phyloP scores from a whole-genome alignment of 1,140 invertebrate genomes.

The Chrysoperla carnea region DNA sequence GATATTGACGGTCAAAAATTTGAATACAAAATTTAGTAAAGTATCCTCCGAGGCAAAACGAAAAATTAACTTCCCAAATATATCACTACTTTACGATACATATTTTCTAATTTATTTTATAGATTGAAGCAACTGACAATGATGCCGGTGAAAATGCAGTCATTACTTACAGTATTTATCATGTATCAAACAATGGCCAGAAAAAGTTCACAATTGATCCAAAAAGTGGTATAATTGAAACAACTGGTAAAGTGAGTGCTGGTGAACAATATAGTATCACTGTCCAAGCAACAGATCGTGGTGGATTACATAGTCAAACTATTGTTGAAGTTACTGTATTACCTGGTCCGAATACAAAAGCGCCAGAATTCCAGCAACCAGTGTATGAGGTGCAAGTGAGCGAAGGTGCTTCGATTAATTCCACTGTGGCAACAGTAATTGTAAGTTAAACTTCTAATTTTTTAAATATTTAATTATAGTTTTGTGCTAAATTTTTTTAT shows the following conservation, averaged over 20 bases:
- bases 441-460: slow-evolving; percentile 21
- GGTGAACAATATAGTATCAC: slow-evolving; percentile 81
- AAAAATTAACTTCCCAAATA: too few relatives aligned
- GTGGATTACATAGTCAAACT: slow-evolving; percentile 53
- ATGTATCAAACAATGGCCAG: slow-evolving; percentile 75
- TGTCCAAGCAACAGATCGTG: slow-evolving; percentile 56
- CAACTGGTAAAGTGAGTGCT: slow-evolving; percentile 57
- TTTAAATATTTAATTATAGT: not conserved
- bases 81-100: too few relatives aligned
- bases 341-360: slow-evolving; percentile 68
- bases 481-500: not conserved
- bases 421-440: slow-evolving; percentile 53
- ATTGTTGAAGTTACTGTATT: slow-evolving; percentile 68
- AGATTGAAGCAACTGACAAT: slow-evolving; percentile 65
- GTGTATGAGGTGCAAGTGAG: slow-evolving; percentile 75
- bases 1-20: too few relatives aligned
- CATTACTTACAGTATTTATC: slow-evolving; percentile 68
- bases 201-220: slow-evolving; percentile 72
- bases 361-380: slow-evolving; percentile 60
- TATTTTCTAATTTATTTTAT: slow-evolving; percentile 4
- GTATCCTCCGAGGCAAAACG: too few relatives aligned
- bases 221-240: slow-evolving; percentile 56
- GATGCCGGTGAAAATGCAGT: slow-evolving; percentile 70
- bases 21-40: too few relatives aligned
- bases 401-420: slow-evolving; percentile 71